Conservation (phyloP, 2,797 vertebrate genomes). For the Xiphophorus birchmanni region DNA sequence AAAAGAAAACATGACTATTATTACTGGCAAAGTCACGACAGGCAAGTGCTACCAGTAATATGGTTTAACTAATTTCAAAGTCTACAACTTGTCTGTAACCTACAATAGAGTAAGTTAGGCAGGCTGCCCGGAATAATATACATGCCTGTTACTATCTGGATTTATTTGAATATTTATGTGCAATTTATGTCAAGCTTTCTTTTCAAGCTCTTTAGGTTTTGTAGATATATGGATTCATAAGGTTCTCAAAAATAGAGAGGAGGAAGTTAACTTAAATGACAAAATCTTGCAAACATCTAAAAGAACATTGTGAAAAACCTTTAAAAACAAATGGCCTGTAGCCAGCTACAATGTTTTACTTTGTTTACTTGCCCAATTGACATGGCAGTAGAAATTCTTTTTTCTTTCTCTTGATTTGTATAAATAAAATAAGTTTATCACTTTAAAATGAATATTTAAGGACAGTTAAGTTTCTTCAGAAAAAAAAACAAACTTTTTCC, state of each 20-base stretch:
- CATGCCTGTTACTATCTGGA: not conserved
- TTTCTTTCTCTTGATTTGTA: not conserved
- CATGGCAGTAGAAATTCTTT: not conserved
- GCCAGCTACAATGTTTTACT: not conserved
- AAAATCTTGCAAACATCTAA: not conserved
- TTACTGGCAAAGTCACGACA: not conserved
- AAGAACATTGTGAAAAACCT: not conserved
- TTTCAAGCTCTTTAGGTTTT: not conserved
- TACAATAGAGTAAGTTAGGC: not conserved
- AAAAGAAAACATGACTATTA: not conserved
- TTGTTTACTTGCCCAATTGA: not conserved
- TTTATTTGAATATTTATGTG: not conserved
- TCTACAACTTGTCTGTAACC: not conserved
- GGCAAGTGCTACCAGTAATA: not conserved
- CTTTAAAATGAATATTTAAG: not conserved
- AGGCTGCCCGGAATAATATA: not conserved
- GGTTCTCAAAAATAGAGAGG: not conserved
- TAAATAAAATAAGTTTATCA: not conserved
- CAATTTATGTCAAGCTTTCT: not conserved
- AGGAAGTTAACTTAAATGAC: not conserved
- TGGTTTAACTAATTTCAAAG: not conserved
- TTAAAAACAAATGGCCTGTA: not conserved
- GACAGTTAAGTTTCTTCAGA: not conserved
- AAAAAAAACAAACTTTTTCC: not conserved
- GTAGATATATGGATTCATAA: not conserved